Evolutionary conservation across 1,140 invertebrate genomes (phyloP).

Genomic region (Doryteuthis pealeii): DNA sequence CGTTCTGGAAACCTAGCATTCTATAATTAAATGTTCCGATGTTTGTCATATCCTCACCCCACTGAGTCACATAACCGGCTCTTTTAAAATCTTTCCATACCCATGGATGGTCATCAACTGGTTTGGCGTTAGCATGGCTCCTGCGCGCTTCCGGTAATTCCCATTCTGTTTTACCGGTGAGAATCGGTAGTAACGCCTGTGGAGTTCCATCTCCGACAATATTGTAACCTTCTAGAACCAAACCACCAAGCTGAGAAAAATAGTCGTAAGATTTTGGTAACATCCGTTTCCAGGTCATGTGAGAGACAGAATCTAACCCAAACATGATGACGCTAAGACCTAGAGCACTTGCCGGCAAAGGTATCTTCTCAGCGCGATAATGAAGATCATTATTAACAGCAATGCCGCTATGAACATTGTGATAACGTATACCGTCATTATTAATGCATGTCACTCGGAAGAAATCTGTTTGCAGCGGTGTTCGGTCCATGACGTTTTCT

Average conservation of each 20-base stretch:
- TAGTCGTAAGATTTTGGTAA: slow-evolving; percentile 80
- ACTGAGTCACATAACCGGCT: slow-evolving; percentile 74
- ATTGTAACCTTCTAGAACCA: slow-evolving; percentile 81
- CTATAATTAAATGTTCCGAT: slow-evolving; percentile 90
- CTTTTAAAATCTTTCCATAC: slow-evolving; percentile 58
- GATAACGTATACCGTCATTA: slow-evolving; percentile 38
- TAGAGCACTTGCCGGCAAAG: slow-evolving; percentile 1
- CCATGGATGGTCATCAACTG: slow-evolving; percentile 75
- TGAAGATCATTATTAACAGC: slow-evolving; percentile 28
- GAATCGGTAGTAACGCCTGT: slow-evolving; percentile 85
- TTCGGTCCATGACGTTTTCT: slow-evolving; percentile 39
- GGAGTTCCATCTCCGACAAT: slow-evolving; percentile 94
- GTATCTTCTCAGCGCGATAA: slow-evolving; percentile 11
- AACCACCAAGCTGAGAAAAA: slow-evolving; percentile 72
- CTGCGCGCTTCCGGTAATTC: slow-evolving; percentile 67
- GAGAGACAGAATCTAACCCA: slow-evolving; percentile 87
- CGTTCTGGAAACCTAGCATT: slow-evolving; percentile 80
- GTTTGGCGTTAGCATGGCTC: slow-evolving; percentile 69
- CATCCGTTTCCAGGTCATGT: slow-evolving; percentile 82
- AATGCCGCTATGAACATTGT: slow-evolving; percentile 50
- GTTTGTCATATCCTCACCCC: slow-evolving; percentile 81
- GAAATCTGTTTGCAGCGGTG: slow-evolving; percentile 41
- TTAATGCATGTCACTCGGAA: slow-evolving; percentile 49
- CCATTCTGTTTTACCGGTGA: slow-evolving; percentile 82
- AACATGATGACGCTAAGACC: slow-evolving; percentile 82